Evolutionary conservation across 2,797 vertebrate genomes (phyloP), one percentile per base, ranked within the genome.

Genomic region (Helarctos malayanus): DNA sequence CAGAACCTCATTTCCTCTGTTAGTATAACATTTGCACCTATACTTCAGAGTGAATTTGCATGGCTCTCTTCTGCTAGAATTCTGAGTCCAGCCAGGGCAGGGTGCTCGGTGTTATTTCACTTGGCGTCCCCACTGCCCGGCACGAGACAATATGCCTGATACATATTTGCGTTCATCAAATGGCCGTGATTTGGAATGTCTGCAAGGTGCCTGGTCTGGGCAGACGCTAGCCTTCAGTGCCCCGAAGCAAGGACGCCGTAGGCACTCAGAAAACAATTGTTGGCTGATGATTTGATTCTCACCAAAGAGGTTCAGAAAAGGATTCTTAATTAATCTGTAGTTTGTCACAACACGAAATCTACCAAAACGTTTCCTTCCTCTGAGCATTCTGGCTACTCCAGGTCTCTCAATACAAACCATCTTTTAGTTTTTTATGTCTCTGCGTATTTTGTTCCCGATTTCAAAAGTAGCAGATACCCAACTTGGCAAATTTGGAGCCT

Each of bases 271-370:
- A 94, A 54, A 47, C 25, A 13, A 23, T 69, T 69, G n/a, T 27
- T 79, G 75, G 27, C 52, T 83, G 41, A 82, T 49, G 7, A n/a
- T 82, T 95, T 68, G 63, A 38, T 88, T 87, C 89, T 73, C 80
- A 63, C 49, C 14, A 47, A 95, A 78, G 54, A 88, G 63, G 25
- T 85, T 49, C 14, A 76, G 69, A 14, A n/a, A 92, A n/a, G 18
- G 23, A 80, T 68, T 68, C 82, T 56, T 87, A 80, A 78, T 57
- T 56, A 69, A 80, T 76, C 83, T 69, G 19, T 59, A 83, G 57
- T 79, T 68, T 71, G 52, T 90, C 61, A 88, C 35, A 76, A 49
- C 25, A 27, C 19, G 19, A 78, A 94, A 59, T 41, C 18, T 45
- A 75, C 49, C 32, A 78, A 69, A 79, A 45, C 9, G 49, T 54